Conservation (phyloP, 2,888 invertebrate genomes). For the Hipparchia sbordonii region DNA sequence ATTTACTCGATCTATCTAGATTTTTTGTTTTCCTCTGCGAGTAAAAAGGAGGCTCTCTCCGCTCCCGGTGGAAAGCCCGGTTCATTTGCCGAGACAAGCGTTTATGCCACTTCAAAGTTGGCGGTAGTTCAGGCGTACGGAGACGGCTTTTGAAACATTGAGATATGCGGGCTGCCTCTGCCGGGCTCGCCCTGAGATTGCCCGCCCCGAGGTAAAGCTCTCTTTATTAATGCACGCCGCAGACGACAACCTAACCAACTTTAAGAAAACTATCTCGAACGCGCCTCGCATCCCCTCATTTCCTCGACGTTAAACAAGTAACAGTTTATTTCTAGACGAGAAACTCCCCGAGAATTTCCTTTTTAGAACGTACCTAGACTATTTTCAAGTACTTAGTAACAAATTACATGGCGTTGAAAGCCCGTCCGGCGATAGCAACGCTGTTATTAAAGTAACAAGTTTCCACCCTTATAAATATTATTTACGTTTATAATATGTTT, state of each 20-base stretch:
- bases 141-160: constrained; percentile 36
- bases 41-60: too few relatives aligned
- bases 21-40: too few relatives aligned
- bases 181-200: constrained; percentile 49
- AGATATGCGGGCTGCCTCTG: constrained; percentile 28
- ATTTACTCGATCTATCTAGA: too few relatives aligned
- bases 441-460: constrained; percentile 61
- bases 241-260: constrained; percentile 60
- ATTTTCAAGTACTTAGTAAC: constrained; percentile 59
- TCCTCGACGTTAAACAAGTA: constrained; percentile 66
- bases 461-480: constrained; percentile 44
- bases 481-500: constrained; percentile 46
- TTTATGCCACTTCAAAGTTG: constrained; percentile 21
- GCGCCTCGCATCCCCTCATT: constrained; percentile 55
- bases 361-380: constrained; percentile 60
- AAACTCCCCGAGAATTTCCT: constrained; percentile 61
- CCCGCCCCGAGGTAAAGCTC: constrained; percentile 50
- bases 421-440: constrained; percentile 53
- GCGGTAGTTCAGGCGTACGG: constrained; percentile 1
- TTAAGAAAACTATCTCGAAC: constrained; percentile 62
- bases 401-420: constrained; percentile 61
- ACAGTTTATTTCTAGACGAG: constrained; percentile 64
- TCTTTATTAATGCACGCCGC: constrained; percentile 62
- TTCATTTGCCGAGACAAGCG: neutral
- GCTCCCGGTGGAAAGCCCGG: too few relatives aligned